These are phyloP conservation scores for Nymphicus hollandicus DNA, from an alignment of 2,113 vertebrate genomes.

Conservation along the genomic window DNA sequence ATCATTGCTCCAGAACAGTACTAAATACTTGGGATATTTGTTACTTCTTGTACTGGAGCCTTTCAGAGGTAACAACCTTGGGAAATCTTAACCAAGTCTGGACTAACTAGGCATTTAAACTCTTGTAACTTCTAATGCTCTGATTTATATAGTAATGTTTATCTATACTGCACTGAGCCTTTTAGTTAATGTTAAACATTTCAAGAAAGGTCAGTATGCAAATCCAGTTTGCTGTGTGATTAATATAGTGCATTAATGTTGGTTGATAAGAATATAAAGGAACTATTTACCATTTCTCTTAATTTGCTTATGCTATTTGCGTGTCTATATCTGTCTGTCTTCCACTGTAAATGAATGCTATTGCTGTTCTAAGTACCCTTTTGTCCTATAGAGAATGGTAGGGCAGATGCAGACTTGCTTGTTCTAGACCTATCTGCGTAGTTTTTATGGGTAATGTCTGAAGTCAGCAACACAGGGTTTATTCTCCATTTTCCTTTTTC, in stretches of 20 bases:
- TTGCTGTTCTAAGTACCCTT: background rate
- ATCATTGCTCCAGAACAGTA: background rate
- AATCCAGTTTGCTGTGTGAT: background rate
- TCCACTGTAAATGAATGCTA: background rate
- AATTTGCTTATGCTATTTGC: background rate
- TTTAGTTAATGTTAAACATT: background rate
- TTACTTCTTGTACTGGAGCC: background rate
- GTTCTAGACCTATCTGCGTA: accelerated
- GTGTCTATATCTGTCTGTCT: background rate
- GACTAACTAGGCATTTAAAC: background rate
- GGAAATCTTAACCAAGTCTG: background rate
- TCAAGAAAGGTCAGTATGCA: background rate
- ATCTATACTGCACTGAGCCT: background rate
- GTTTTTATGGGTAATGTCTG: background rate
- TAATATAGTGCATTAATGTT: background rate
- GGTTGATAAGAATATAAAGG: background rate
- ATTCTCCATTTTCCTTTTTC: background rate
- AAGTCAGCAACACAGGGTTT: background rate
- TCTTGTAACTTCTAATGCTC: background rate
- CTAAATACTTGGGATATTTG: background rate
- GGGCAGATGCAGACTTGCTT: background rate
- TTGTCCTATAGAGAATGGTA: background rate
- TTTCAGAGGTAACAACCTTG: background rate
- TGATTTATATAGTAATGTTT: background rate
- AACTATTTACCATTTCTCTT: background rate